Evolutionary conservation across 2,888 invertebrate species (phyloP), one percentile per base, ranked within the genome.

Genomic region (Lochmaea crataegi): DNA sequence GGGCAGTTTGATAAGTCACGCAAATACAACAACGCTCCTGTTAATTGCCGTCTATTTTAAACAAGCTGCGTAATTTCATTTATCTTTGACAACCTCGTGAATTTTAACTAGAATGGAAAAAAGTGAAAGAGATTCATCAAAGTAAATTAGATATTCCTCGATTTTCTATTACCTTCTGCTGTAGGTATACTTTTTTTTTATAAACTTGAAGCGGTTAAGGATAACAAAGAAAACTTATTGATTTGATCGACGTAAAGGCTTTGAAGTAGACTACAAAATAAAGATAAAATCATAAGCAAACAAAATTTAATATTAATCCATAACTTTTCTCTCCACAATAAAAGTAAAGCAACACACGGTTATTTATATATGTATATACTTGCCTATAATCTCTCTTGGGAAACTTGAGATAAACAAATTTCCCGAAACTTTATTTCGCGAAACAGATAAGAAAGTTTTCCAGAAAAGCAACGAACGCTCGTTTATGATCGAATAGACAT

Each of bases 381-480:
- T 22, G n/a, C 4, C 42, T 18, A 11, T 45, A 42, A 42, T 51
- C 38, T 16, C 65, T 53, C 65, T 16, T 32, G 65, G 65, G 58
- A 68, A 38, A 65, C 63, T 68, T 58, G 57, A 32, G 71, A 61
- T 71, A 67, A 71, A 66, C 61, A 53, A 72, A 72, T 72, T 68
- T 64, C 45, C 42, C 26, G 32, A 66, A 72, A 72, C 58, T 72
- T 67, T 63, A 72, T 72, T 51, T 48, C 64, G 65, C 41, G 68
- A 68, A 72, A 65, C 53, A 65, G 72, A 72, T 72, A 72, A 72
- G 72, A 51, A 72, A 72, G 68, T 68, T 72, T 72, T 26, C 41
- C 22, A 57, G 56, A 48, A 41, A 22, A 68, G 64, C 72, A 45
- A 57, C 63, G 58, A 38, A 68, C 64, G 65, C 14, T 45, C 64